Base-by-base conservation (phyloP, 2,888 invertebrate genomes). In the Laothoe populi region DNA sequence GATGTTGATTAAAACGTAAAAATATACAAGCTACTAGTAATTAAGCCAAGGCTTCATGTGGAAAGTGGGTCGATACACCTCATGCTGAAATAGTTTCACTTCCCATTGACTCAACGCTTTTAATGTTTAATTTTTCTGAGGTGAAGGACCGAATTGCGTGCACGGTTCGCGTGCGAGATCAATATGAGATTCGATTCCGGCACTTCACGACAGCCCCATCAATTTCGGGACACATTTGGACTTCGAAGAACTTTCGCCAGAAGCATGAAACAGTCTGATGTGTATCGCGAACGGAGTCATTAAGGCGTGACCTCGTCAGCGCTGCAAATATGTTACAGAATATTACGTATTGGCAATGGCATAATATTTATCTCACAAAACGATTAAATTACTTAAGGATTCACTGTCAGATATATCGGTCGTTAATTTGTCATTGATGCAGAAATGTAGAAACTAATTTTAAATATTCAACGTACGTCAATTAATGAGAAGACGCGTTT, bases 201-300 rank as follows among this genome's bases (percentile, higher is more conserved):
- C 83, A 83, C 70, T 74, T 70, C 73, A 78, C 70, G 83, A 84
- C 86, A 83, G 79, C 79, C 75, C 82, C 85, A 87, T 90, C 88
- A 89, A 90, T 91, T 87, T 85, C 79, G 79, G 84, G 82, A 84
- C 84, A 85, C 81, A 85, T 86, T 84, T 82, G 79, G 74, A 75
- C 77, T 87, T 86, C 86, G 82, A 79, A 74, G 86, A 90, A 91
- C 89, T 92, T 91, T 91, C 88, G 84, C 90, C 86, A 81, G 82
- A 78, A 84, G 79, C 86, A 83, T 75, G 81, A 77, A 79, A 68
- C 69, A 72, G 76, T 78, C 82, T 79, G 86, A 88, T 88, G 84
- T 80, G 83, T 81, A 87, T 88, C 86, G 72, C 66, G 42, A 26
- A 59, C 49, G 62, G 40, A 24, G 48, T 44, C 48, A 49, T 61